Percentiles rank a stretch among this genome's conserved stretches.
Conservation (phyloP, 2,113 vertebrate genomes). For the Verasper variegatus region DNA sequence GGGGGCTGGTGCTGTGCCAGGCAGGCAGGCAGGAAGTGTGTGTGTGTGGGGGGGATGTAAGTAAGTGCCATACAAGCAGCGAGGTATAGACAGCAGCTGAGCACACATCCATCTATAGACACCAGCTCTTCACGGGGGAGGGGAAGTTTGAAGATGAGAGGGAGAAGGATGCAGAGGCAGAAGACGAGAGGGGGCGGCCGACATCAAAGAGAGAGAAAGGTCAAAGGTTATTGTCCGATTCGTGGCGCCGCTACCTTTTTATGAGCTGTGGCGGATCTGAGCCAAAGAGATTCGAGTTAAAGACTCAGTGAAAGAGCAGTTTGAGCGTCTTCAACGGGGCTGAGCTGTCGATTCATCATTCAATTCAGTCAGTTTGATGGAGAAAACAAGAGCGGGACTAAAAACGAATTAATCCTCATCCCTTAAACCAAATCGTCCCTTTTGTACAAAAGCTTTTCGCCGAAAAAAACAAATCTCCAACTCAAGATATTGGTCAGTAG, state of each 20-base stretch:
- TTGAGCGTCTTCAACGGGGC: not conserved
- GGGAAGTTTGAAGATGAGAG: conserved; percentile 46
- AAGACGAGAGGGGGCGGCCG: conserved; percentile 21
- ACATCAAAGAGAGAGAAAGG: conserved; percentile 58
- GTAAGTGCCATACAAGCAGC: conserved; percentile 1
- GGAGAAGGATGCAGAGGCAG: conserved; percentile 30
- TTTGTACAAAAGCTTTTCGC: too few species aligned
- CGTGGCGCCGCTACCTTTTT: conserved; percentile 29
- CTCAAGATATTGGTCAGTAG: not conserved
- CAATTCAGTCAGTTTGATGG: too few species aligned
- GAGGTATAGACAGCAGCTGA: conserved; percentile 31
- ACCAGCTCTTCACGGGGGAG: conserved; percentile 17
- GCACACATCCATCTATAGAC: conserved; percentile 41
- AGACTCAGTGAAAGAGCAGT: not conserved
- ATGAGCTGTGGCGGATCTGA: not conserved
- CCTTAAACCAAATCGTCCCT: too few species aligned
- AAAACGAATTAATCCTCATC: too few species aligned
- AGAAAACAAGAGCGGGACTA: too few species aligned
- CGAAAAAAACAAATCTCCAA: not conserved
- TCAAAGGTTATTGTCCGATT: conserved; percentile 62
- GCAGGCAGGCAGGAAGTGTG: conserved; percentile 36
- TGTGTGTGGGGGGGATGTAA: not conserved
- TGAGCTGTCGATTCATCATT: not conserved
- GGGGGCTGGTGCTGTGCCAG: conserved; percentile 67
- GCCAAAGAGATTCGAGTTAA: not conserved